Percentiles rank a stretch among this genome's conserved stretches.
phyloP scores from a whole-genome alignment of 2,797 vertebrate species.

The Eurystomus glaucurus region DNA sequence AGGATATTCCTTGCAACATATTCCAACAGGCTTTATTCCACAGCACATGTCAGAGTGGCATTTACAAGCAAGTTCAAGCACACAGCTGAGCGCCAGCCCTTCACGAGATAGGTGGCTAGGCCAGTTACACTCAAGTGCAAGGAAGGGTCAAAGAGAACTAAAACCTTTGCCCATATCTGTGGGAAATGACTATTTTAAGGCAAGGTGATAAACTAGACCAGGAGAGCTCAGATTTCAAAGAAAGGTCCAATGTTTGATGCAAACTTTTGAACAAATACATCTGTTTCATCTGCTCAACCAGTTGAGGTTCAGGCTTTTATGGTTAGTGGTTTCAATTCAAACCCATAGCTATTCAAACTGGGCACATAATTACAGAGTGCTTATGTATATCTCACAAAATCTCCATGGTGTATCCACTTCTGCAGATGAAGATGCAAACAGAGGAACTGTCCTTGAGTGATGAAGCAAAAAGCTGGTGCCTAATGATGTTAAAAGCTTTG shows the following conservation, averaged over 20 bases:
- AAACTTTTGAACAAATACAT: neutral
- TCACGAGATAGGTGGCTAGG: neutral
- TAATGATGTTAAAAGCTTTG: conserved; percentile 22
- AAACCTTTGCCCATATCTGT: neutral
- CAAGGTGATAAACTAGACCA: neutral
- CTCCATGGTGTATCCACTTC: neutral
- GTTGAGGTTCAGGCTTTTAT: neutral
- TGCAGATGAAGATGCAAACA: conserved; percentile 33
- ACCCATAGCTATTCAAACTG: neutral
- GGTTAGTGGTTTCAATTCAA: neutral
- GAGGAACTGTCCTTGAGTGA: neutral
- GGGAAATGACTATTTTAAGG: neutral
- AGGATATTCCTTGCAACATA: conserved; percentile 13
- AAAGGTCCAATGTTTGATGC: neutral
- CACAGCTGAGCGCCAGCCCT: neutral
- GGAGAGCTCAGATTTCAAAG: neutral
- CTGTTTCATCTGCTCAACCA: neutral
- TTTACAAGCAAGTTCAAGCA: conserved; percentile 9
- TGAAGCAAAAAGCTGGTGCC: neutral
- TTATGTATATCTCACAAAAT: neutral
- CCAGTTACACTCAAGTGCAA: neutral
- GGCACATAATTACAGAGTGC: neutral
- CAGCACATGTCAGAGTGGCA: neutral
- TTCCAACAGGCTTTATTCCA: conserved; percentile 18
- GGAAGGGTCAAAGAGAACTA: neutral